Evolutionary conservation across 2,113 vertebrate species (phyloP).

Genomic region (Lonchura striata): DNA sequence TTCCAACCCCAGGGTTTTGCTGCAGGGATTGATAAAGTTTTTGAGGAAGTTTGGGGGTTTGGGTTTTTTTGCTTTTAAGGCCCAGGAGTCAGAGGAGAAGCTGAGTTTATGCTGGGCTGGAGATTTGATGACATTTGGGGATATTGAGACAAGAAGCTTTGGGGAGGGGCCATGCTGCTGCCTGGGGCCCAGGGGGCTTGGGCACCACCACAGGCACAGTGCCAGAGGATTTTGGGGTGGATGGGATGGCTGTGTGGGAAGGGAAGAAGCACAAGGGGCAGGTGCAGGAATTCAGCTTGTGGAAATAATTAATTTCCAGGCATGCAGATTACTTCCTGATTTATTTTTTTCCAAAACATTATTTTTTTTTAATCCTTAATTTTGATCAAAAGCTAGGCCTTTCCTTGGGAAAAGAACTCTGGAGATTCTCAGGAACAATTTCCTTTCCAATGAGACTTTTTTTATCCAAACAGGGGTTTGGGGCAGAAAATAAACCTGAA

Average conservation of each 20-base stretch:
- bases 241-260: background rate
- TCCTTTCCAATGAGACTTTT: background rate
- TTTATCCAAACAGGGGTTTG: background rate
- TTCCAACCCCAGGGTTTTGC: background rate
- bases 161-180: background rate
- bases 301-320: background rate
- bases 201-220: accelerated
- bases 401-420: background rate
- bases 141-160: background rate
- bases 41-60: background rate
- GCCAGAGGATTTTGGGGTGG: background rate
- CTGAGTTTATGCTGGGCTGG: background rate
- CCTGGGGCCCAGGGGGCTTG: background rate
- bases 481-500: background rate
- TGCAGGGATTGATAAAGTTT: background rate
- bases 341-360: background rate
- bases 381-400: background rate
- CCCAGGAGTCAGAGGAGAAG: background rate
- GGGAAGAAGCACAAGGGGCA: background rate
- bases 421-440: background rate
- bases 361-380: background rate
- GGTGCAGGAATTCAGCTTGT: background rate
- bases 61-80: background rate
- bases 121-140: background rate
- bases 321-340: background rate